Evolutionary conservation across 1,140 invertebrate species (phyloP).

Genomic region (Thaumatotibia leucotreta): DNA sequence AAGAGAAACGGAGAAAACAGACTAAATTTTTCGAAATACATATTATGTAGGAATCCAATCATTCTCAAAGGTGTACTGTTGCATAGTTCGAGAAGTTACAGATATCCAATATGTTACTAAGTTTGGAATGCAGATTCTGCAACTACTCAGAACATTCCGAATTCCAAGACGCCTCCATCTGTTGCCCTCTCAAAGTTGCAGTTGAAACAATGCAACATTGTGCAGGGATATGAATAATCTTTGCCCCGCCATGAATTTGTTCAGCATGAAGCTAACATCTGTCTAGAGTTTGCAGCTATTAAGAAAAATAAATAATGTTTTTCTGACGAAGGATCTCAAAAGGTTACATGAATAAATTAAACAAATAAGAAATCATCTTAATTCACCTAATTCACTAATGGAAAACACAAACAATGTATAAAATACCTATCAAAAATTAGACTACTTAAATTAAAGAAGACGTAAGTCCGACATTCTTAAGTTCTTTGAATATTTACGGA

Average conservation of each 20-base stretch:
- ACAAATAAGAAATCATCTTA: too few species aligned
- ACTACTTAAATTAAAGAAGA: too few species aligned
- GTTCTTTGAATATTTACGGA: too few species aligned
- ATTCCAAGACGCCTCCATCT: background rate
- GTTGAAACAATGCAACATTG: slow-evolving; percentile 7
- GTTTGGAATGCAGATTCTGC: background rate
- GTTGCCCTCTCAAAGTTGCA: background rate
- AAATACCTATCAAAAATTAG: too few species aligned
- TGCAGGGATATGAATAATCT: background rate
- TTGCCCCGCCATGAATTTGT: background rate
- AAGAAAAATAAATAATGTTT: background rate
- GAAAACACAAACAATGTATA: too few species aligned
- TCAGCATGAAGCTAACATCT: background rate
- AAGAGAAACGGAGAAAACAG: too few species aligned
- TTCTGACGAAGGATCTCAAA: background rate
- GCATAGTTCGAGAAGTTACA: background rate
- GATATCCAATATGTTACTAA: background rate
- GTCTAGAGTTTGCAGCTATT: background rate
- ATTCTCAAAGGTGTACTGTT: too few species aligned
- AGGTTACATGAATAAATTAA: too few species aligned
- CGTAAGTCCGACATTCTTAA: too few species aligned
- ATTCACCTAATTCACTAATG: too few species aligned
- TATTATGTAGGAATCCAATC: too few species aligned
- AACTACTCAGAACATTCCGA: background rate
- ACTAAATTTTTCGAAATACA: too few species aligned